Base-by-base conservation (phyloP, 2,797 vertebrate species). In the Arnoldichthys spilopterus region DNA sequence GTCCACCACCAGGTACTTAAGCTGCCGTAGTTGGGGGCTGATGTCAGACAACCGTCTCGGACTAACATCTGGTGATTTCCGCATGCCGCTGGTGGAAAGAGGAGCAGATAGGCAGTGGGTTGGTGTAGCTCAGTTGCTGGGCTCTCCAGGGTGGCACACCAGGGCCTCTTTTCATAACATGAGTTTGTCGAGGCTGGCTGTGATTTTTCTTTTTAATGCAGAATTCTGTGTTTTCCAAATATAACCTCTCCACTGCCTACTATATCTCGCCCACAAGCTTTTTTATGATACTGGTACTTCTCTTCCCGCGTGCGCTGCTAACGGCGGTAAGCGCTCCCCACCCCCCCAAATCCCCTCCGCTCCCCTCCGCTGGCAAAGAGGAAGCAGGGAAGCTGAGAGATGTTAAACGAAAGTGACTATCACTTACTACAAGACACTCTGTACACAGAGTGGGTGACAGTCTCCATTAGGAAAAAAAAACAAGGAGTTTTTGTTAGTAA, bases 1-100 rank as follows among this genome's bases (percentile, higher is more conserved):
- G 83, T 98, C 97, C 90, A 98, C 97, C 83, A 96, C 96, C 91
- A 98, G 91, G 91, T 96, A 98, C 87, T 97, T 98, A 59, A 98
- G 95, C 90, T 98, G 97, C 84, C 97, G 93, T 86, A 98, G 96
- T 88, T 98, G 97, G 4, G 97, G 97, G 90, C 97, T 98, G 94
- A 98, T 98, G 91, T 98, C 97, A 47, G 97, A 98, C 89, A 98
- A 94, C 92, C 97, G 93, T 93, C 97, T 94, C 34, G 96, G 97
- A 88, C 96, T 98, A 89, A 97, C 94, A 88, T 98, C 95, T 45
- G 96, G 96, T 64, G 97, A 97, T 88, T 93, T 95, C 88, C 95
- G 94, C 96, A 97, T 97, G 87, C 96, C 93, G 91, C 96, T 96
- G 88, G 51, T 74, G 80, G 85, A 88, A 68, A 89, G 66, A 86